phyloP scores from a whole-genome alignment of 2,113 vertebrate species.

The Pan troglodytes region DNA sequence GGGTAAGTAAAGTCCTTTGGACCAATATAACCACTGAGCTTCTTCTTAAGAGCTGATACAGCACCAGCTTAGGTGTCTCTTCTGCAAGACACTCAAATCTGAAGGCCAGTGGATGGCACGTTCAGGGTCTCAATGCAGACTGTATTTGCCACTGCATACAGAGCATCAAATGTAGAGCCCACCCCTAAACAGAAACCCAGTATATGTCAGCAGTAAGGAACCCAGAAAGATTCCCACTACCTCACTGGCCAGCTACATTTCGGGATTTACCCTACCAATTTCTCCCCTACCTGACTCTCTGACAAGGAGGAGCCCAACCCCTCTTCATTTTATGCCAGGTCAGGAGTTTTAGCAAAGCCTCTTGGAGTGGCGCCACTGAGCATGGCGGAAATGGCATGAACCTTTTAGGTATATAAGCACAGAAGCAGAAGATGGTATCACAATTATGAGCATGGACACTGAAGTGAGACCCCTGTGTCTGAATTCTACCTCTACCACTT shows the following conservation, averaged over 20 bases:
- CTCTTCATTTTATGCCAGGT: neutral
- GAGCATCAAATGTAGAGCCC: accelerated
- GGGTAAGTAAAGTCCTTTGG: neutral
- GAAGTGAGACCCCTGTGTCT: neutral
- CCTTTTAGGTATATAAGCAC: neutral
- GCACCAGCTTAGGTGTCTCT: too few species aligned
- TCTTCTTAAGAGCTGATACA: neutral
- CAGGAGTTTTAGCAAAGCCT: neutral
- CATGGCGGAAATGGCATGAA: neutral
- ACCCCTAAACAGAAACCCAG: neutral
- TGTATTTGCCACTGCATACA: accelerated
- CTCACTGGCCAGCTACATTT: too few species aligned
- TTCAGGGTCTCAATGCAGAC: accelerated
- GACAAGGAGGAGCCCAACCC: neutral
- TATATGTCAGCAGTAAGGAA: neutral
- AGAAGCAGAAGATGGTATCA: neutral
- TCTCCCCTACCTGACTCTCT: neutral
- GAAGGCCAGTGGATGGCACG: neutral
- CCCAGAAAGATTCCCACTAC: too few species aligned
- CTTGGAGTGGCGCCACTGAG: too few species aligned
- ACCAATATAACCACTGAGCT: accelerated
- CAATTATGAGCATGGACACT: too few species aligned
- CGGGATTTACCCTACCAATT: neutral
- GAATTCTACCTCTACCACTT: neutral
- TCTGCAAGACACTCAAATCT: neutral